phyloP scores from a whole-genome alignment of 2,113 vertebrate genomes.

The Rhinopomastus cyanomelas region DNA sequence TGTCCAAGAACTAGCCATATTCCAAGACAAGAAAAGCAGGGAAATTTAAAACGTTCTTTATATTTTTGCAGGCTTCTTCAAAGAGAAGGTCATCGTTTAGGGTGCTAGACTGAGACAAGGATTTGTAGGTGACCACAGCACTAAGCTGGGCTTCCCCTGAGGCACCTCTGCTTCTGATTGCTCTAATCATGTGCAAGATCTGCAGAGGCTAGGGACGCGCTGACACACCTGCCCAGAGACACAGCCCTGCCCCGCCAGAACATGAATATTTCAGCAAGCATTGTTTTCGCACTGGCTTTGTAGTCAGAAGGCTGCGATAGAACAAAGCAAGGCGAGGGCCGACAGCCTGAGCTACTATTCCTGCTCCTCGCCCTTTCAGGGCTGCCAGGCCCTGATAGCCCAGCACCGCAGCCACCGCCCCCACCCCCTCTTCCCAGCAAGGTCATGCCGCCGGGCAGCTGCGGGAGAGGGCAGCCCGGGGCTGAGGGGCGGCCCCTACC shows the following conservation, averaged over 20 bases:
- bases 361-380: accelerated
- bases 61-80: background rate
- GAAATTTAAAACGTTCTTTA: accelerated
- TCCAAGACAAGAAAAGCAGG: background rate
- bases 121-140: no score
- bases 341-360: background rate
- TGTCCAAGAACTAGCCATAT: background rate
- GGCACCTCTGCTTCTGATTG: background rate
- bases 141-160: background rate
- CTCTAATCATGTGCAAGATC: background rate
- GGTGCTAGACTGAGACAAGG: background rate
- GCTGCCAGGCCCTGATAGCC: no score
- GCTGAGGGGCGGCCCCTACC: background rate
- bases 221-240: accelerated
- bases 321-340: accelerated
- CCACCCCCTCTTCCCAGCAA: background rate
- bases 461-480: background rate
- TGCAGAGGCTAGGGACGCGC: background rate
- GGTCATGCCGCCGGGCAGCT: background rate
- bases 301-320: accelerated
- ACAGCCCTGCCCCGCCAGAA: accelerated
- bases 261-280: accelerated
- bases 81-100: accelerated
- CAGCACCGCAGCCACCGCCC: background rate
- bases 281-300: accelerated